phyloP scores from a whole-genome alignment of 2,113 vertebrate genomes.

The Tyto alba region DNA sequence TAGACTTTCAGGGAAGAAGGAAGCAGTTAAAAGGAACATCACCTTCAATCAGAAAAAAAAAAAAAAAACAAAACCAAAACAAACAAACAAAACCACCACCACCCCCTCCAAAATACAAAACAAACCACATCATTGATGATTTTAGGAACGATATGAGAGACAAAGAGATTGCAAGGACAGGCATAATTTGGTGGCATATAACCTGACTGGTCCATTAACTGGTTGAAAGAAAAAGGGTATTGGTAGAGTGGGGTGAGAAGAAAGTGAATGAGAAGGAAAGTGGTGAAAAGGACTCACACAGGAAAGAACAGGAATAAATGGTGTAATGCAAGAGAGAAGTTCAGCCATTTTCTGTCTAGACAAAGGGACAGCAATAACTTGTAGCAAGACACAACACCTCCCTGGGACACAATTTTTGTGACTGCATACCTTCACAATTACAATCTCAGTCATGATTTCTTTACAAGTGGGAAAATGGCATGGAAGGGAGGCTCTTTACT shows the following conservation, averaged over 20 bases:
- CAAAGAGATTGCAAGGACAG: not conserved
- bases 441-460: not conserved
- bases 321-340: not conserved
- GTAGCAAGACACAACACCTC: not conserved
- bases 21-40: not conserved
- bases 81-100: not conserved
- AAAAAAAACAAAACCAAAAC: not conserved
- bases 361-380: not conserved
- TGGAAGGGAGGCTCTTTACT: not conserved
- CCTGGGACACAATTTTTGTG: not conserved
- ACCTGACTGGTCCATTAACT: not conserved
- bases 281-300: not conserved
- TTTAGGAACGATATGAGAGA: not conserved
- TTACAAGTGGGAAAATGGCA: constrained; percentile 4
- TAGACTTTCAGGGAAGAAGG: not conserved
- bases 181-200: not conserved
- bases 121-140: not conserved
- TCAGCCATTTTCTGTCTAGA: constrained; percentile 4
- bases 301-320: not conserved
- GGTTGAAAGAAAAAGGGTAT: not conserved
- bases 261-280: not conserved
- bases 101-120: no score
- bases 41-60: not conserved
- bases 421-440: constrained; percentile 6
- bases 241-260: not conserved